Conservation (phyloP, 1,140 invertebrate genomes). For the Drosophila lacertosa region DNA sequence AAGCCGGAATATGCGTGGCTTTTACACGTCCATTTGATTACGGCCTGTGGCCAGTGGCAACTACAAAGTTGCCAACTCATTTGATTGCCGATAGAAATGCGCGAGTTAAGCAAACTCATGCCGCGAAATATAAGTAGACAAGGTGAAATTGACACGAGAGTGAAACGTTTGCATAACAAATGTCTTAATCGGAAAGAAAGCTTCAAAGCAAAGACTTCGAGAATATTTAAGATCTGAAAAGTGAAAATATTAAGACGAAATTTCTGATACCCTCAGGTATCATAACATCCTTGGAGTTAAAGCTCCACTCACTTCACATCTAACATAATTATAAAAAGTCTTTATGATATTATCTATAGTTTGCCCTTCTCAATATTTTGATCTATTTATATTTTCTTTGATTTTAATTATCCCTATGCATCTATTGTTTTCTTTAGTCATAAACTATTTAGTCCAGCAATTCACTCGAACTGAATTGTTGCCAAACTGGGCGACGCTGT, state of each 20-base stretch:
- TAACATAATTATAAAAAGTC: no score
- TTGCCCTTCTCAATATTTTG: no score
- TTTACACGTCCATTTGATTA: conserved; percentile 31
- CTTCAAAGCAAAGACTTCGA: background rate
- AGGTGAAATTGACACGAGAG: conserved; percentile 45
- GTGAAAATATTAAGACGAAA: no score
- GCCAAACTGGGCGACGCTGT: conserved; percentile 50
- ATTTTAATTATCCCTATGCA: no score
- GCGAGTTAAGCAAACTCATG: conserved; percentile 45
- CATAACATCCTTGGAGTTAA: no score
- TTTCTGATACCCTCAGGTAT: no score
- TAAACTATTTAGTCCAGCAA: conserved; percentile 8
- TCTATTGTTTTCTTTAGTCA: no score
- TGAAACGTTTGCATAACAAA: conserved; percentile 37
- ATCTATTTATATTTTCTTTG: background rate
- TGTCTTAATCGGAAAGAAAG: background rate
- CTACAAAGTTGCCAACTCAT: conserved; percentile 65
- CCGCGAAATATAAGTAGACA: conserved; percentile 30
- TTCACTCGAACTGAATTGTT: conserved; percentile 27
- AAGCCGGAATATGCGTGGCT: conserved; percentile 30
- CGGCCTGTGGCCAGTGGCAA: conserved; percentile 11
- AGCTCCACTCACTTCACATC: no score
- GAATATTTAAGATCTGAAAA: no score
- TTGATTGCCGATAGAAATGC: conserved; percentile 64
- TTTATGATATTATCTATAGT: no score